phyloP scores from a whole-genome alignment of 2,888 invertebrate species.

The Ectobius pallidus region DNA sequence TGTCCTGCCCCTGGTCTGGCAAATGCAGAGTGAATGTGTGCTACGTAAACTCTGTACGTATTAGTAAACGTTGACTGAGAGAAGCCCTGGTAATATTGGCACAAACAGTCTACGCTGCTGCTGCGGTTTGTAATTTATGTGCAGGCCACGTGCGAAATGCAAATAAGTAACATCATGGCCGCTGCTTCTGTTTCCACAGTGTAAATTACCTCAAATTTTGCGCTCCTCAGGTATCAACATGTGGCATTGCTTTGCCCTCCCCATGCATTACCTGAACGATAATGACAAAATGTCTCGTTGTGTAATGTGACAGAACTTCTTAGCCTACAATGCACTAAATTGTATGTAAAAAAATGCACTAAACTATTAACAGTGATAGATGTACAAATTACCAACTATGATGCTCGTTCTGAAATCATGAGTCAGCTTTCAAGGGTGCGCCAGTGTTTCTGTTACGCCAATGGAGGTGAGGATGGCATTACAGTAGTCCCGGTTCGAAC shows the following conservation, averaged over 20 bases:
- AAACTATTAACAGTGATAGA: no score
- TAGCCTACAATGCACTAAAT: no score
- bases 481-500: no score
- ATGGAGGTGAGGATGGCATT: no score
- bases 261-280: no score
- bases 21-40: not conserved
- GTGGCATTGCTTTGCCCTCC: no score
- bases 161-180: not conserved
- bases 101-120: not conserved
- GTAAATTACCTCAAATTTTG: not conserved
- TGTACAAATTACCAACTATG: no score
- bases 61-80: not conserved
- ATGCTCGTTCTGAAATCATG: no score
- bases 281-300: not conserved
- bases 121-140: not conserved
- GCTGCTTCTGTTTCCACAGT: not conserved
- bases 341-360: no score
- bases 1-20: no score
- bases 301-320: not conserved
- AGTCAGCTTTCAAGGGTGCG: no score
- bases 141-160: not conserved
- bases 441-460: no score
- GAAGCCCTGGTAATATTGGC: not conserved
- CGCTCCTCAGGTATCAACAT: not conserved
- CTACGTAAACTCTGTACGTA: not conserved